A percentile compares a stretch with the other conserved stretches of the same genome.
Evolutionary conservation across 2,113 vertebrate species (phyloP).

Genomic region (Propithecus coquereli): DNA sequence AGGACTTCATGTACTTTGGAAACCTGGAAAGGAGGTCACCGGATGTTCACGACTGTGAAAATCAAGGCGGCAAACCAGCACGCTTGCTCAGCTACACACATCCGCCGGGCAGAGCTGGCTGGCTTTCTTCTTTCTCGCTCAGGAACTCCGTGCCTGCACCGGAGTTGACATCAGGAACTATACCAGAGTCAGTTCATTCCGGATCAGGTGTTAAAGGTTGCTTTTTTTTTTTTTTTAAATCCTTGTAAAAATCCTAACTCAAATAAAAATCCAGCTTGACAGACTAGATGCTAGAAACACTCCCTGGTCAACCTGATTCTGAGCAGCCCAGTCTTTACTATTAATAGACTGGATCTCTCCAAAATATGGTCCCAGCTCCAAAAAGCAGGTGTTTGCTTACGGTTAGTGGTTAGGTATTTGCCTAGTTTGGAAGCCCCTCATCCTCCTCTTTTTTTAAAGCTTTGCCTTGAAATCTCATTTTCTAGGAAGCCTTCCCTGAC

Average conservation of each 20-base stretch:
- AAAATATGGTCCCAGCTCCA: background rate
- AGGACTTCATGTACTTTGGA: background rate
- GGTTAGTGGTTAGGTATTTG: too few relatives aligned
- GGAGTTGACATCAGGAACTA: background rate
- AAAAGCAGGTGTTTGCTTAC: background rate
- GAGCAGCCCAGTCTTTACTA: background rate
- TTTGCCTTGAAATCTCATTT: background rate
- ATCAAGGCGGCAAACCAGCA: background rate
- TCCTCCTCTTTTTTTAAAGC: background rate
- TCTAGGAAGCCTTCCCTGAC: background rate
- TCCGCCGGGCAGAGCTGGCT: background rate
- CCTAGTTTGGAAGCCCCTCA: background rate
- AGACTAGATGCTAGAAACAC: background rate
- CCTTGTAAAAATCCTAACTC: background rate
- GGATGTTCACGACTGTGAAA: background rate
- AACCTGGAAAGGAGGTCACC: background rate
- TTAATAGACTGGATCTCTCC: background rate
- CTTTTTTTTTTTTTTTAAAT: background rate
- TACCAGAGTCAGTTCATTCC: background rate
- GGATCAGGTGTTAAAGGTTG: background rate
- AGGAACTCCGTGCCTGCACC: background rate
- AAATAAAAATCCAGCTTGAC: background rate
- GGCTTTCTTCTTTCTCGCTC: background rate
- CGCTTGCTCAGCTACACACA: background rate
- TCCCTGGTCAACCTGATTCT: background rate